Percentiles rank a stretch among this genome's conserved stretches.
Conservation (phyloP, 2,113 vertebrate genomes). For the Lethenteron camtschaticum region DNA sequence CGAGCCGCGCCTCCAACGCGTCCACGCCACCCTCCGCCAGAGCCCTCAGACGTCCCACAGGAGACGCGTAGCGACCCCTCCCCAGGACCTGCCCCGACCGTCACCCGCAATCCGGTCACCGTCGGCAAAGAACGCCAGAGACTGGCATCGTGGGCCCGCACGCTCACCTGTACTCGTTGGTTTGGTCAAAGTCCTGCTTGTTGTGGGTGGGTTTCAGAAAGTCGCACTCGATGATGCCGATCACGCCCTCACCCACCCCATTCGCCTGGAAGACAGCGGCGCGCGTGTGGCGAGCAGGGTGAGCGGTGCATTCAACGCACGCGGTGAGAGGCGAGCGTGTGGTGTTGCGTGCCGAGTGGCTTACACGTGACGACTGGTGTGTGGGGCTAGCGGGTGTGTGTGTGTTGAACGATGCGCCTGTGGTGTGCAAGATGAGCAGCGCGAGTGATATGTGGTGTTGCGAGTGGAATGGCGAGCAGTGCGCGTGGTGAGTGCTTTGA, state of each 20-base stretch:
- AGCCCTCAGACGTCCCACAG: background rate
- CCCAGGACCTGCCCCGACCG: background rate
- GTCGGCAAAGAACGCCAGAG: background rate
- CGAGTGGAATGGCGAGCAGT: too few species aligned
- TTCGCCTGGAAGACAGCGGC: conserved; percentile 35
- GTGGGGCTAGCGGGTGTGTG: too few species aligned
- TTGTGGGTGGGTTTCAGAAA: conserved; percentile 85
- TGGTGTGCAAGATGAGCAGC: too few species aligned
- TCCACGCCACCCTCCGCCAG: background rate
- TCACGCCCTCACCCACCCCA: conserved; percentile 59
- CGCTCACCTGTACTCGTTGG: conserved; percentile 68
- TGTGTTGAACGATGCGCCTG: too few species aligned
- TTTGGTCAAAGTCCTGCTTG: conserved; percentile 83
- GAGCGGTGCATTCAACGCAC: too few species aligned
- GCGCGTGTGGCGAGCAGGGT: too few species aligned
- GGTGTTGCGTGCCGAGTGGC: too few species aligned
- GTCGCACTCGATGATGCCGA: conserved; percentile 74
- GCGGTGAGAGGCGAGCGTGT: too few species aligned
- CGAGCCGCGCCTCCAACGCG: background rate
- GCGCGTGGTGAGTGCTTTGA: too few species aligned
- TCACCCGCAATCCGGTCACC: too few species aligned
- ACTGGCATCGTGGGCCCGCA: background rate
- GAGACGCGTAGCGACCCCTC: background rate
- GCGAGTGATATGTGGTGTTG: too few species aligned
- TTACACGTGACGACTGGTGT: too few species aligned